Base-by-base conservation (phyloP, 2,888 invertebrate genomes). In the Oligia latruncula region DNA sequence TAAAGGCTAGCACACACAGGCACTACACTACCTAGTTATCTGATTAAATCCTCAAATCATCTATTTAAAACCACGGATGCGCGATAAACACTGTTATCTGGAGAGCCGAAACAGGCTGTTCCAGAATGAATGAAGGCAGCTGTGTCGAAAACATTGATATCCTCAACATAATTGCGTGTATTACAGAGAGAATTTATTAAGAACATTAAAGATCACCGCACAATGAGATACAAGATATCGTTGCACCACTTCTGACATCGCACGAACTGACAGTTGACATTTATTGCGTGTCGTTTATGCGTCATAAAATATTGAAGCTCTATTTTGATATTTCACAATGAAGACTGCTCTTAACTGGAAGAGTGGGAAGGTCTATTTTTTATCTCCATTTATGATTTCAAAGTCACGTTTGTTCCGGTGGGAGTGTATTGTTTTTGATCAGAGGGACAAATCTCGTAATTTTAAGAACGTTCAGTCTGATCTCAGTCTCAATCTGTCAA, bases 161-260 rank as follows among this genome's bases (percentile, higher is more conserved):
- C 68, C 40, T 79, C 79, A 74, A 83, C 55, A 49, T 78, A 79
- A 86, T 74, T 87, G 64, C 72, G 46, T 29, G 62, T 65, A 68
- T 72, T 78, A 72, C 64, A 74, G n/a, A 74, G 46, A 43, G 17
- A 60, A 84, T 86, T 74, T 62, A 84, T 84, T 78, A 72, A 58
- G 13, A 65, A 75, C 77, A 81, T 81, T 78, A 79, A 87, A 84
- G 87, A 79, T 79, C 84, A 74, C 58, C 72, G 43, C 58, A 75
- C 71, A 84, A 86, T 84, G 35, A 71, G 70, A 84, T 78, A 86
- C 65, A 20, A 71, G 87, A 86, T 86, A 83, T 71, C 84, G 46
- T 67, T 68, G 60, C 62, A 65, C 5, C 49, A 73, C 64, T 75
- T 74, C 62, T 79, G 84, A 76, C 76, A 77, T 55, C 46, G 13